A percentile compares a stretch with the other conserved stretches of the same genome.
phyloP scores from a whole-genome alignment of 53 echinoderm and acorn worm species.

The Holothuria scabra region DNA sequence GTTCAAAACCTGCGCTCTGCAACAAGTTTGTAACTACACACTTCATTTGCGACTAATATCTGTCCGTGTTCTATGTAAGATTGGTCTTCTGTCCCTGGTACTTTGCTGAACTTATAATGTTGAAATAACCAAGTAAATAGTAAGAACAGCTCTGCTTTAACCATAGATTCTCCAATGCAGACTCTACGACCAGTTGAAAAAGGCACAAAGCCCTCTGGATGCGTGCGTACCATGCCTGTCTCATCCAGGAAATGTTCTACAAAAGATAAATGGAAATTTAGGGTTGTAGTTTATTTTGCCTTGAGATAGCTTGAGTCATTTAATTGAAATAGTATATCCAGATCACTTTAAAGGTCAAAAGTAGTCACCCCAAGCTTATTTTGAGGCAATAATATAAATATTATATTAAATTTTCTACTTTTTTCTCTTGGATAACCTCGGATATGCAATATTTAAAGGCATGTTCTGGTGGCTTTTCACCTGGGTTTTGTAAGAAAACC shows the following conservation, averaged over 20 bases:
- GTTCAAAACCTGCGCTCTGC: no score
- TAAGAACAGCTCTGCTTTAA: slow-evolving; percentile 74
- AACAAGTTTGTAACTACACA: no score
- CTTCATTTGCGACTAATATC: no score
- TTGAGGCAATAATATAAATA: no score
- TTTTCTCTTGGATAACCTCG: no score
- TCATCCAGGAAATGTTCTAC: slow-evolving; percentile 62
- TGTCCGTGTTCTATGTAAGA: not conserved
- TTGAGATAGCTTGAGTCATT: not conserved
- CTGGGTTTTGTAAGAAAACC: no score
- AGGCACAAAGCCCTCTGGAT: slow-evolving; percentile 79
- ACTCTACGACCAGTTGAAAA: slow-evolving; percentile 78
- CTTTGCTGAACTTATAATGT: slow-evolving; percentile 61
- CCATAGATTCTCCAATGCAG: slow-evolving; percentile 72
- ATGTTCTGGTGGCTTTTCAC: no score
- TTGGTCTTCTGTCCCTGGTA: not conserved
- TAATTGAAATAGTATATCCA: no score
- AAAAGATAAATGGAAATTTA: not conserved
- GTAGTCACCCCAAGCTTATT: no score
- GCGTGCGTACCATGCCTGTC: slow-evolving; percentile 62
- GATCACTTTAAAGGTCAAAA: no score
- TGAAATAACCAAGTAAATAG: slow-evolving; percentile 65
- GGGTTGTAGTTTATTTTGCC: not conserved
- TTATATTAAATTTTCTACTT: no score
- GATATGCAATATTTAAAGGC: no score